Evolutionary conservation across 2,113 vertebrate species (phyloP).

Genomic region (Danionella cerebrum): DNA sequence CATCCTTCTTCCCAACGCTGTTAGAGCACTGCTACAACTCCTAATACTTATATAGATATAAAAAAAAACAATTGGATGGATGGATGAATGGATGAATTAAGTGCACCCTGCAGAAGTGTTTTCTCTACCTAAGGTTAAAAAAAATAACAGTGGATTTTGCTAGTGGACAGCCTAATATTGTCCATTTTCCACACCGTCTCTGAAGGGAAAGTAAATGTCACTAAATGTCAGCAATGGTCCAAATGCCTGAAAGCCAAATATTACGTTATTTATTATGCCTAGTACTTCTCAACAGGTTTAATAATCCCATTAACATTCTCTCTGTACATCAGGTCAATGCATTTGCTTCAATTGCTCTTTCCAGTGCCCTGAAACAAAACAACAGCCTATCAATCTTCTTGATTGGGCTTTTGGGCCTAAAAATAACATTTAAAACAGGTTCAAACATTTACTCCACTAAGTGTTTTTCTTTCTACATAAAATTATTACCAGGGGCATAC

Average conservation of each 20-base stretch:
- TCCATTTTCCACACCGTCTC: constrained; percentile 37
- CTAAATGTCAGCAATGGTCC: constrained; percentile 57
- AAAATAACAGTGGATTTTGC: constrained; percentile 34
- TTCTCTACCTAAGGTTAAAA: constrained; percentile 23
- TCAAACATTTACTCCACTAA: background rate
- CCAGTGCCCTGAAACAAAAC: background rate
- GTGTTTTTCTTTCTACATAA: no score
- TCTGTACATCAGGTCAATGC: background rate
- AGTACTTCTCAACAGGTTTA: constrained; percentile 36
- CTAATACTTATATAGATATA: no score
- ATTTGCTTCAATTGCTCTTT: background rate
- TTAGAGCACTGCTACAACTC: no score
- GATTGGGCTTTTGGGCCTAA: background rate
- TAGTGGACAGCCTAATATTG: constrained; percentile 38
- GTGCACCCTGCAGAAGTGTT: background rate
- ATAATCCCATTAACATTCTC: constrained; percentile 2
- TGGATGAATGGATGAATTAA: no score
- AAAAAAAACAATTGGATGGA: no score
- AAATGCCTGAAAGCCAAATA: constrained; percentile 55
- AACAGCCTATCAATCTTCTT: background rate
- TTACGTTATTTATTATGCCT: constrained; percentile 55
- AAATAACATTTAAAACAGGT: background rate
- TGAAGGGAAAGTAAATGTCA: constrained; percentile 58
- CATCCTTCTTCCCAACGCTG: no score
- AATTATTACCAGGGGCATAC: no score